These are phyloP conservation scores for Lepidothrix coronata DNA, from an alignment of 2,113 vertebrate species.

Conservation along the genomic window DNA sequence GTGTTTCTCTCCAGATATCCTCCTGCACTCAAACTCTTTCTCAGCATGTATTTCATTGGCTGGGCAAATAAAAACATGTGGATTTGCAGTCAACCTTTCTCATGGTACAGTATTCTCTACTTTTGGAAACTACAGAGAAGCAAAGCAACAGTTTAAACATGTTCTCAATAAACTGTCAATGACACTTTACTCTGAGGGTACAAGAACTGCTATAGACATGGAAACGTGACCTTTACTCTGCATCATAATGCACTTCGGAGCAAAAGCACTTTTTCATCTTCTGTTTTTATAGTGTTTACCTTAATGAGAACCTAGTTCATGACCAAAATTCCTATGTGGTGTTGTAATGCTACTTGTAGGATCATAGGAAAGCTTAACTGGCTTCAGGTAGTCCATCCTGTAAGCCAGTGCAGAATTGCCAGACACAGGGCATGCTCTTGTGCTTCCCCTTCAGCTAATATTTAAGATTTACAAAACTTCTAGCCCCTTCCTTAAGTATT, in stretches of 20 bases:
- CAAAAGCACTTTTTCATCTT: background rate
- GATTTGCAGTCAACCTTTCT: background rate
- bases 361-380: background rate
- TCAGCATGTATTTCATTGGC: background rate
- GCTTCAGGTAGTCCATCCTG: background rate
- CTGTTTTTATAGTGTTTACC: background rate
- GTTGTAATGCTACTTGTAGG: background rate
- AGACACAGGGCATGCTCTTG: background rate
- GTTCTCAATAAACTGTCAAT: conserved; percentile 19
- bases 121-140: background rate
- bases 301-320: background rate
- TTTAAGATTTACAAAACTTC: background rate
- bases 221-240: background rate
- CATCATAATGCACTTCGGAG: background rate
- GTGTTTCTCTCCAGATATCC: background rate
- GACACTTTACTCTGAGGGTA: background rate
- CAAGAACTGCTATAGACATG: background rate
- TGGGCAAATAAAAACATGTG: background rate
- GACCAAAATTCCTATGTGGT: background rate
- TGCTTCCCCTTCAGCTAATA: background rate
- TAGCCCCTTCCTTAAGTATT: background rate
- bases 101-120: background rate
- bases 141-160: background rate
- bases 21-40: background rate
- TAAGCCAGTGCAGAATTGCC: background rate